Percentiles rank a stretch among this genome's conserved stretches.
phyloP scores from a whole-genome alignment of 1,140 invertebrate species.

The Drosophila pruinosa region DNA sequence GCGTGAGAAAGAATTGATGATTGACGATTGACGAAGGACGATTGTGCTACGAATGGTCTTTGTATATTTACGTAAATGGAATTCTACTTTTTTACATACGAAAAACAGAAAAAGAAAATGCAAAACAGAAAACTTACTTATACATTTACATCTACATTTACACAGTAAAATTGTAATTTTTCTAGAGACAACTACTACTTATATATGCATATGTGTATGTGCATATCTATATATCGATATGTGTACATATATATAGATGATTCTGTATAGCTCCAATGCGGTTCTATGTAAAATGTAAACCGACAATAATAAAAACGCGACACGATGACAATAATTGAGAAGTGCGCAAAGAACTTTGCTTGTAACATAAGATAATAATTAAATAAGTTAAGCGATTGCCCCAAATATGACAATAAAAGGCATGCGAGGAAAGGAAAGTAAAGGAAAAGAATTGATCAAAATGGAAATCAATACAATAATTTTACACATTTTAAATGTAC shows the following conservation, averaged over 20 bases:
- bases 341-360: conserved; percentile 43
- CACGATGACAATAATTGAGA: conserved; percentile 65
- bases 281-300: conserved; percentile 52
- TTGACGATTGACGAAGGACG: background rate
- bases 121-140: conserved; percentile 57
- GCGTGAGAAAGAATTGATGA: background rate
- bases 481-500: conserved; percentile 73
- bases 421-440: conserved; percentile 20
- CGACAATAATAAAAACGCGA: conserved; percentile 68
- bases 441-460: conserved; percentile 30
- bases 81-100: conserved; percentile 72
- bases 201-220: conserved; percentile 17
- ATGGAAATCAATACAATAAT: conserved; percentile 57
- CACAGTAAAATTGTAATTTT: conserved; percentile 68
- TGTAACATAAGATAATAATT: conserved; percentile 60
- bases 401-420: conserved; percentile 66
- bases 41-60: conserved; percentile 33
- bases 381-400: conserved; percentile 25
- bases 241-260: conserved; percentile 5
- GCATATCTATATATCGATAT: conserved; percentile 18
- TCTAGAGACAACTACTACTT: conserved; percentile 61
- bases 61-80: conserved; percentile 68
- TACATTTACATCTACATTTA: conserved; percentile 61
- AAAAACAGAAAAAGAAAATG: background rate
- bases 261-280: conserved; percentile 23